A percentile compares a stretch with the other conserved stretches of the same genome.
phyloP scores from a whole-genome alignment of 2,113 vertebrate genomes.

The Pardalotus punctatus region DNA sequence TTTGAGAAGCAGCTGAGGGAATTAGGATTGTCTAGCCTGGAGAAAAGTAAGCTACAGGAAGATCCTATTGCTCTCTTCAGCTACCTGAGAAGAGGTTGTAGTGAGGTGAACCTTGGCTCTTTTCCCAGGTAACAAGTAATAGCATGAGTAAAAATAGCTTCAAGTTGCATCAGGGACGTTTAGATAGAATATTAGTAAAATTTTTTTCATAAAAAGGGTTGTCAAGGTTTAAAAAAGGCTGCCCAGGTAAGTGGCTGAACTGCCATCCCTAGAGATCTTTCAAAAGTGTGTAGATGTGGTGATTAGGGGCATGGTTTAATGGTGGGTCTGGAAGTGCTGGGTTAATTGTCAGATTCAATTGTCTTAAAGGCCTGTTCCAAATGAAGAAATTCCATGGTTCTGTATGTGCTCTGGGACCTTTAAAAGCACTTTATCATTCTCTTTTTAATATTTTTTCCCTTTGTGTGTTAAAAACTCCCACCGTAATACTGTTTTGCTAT shows the following conservation, averaged over 20 bases:
- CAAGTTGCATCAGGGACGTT: neutral
- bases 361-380: neutral
- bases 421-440: neutral
- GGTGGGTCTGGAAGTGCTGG: neutral
- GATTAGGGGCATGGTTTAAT: neutral
- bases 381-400: accelerated
- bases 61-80: neutral
- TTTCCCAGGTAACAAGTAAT: neutral
- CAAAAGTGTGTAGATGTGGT: accelerated
- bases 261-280: neutral
- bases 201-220: accelerated
- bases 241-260: neutral
- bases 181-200: neutral
- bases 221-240: neutral
- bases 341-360: neutral
- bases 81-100: neutral
- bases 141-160: neutral
- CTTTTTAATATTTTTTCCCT: neutral
- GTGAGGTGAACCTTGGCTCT: neutral
- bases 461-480: neutral
- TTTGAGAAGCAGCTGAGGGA: neutral
- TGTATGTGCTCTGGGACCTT: neutral
- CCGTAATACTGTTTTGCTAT: neutral
- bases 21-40: neutral
- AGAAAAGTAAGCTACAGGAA: neutral